Conservation (phyloP, 2,888 invertebrate species). For the Choristoneura rosaceana region DNA sequence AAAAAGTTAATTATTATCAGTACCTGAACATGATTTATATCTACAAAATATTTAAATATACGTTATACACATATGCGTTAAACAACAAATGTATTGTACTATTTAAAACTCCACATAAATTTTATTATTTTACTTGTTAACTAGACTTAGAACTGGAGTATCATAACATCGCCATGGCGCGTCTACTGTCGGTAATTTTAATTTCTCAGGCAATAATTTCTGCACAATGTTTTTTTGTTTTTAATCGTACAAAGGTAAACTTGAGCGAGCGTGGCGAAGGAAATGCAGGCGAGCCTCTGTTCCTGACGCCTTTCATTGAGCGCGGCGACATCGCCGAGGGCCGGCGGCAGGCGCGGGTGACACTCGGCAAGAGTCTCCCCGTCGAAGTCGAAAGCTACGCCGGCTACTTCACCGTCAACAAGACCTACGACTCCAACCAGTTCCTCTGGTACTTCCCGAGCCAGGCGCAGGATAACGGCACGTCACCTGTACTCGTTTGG, state of each 20-base stretch:
- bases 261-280: slow-evolving; percentile 44
- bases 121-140: no score
- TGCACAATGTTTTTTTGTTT: neutral
- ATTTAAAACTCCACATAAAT: no score
- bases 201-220: neutral
- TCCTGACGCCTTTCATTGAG: slow-evolving; percentile 91
- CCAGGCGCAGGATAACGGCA: slow-evolving; percentile 75
- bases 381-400: slow-evolving; percentile 89
- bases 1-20: no score
- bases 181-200: neutral
- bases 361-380: slow-evolving; percentile 84
- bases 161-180: neutral
- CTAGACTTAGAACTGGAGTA: no score
- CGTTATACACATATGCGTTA: no score
- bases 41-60: no score
- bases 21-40: no score
- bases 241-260: neutral
- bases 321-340: slow-evolving; percentile 89
- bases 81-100: no score
- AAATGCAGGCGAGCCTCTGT: slow-evolving; percentile 87
- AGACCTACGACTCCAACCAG: slow-evolving; percentile 90
- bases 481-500: slow-evolving; percentile 92
- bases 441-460: slow-evolving; percentile 98
- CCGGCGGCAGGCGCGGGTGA: slow-evolving; percentile 81
- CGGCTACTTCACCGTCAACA: slow-evolving; percentile 94